Percentiles rank a stretch among this genome's conserved stretches.
phyloP scores from a whole-genome alignment of 2,888 invertebrate genomes.

The Drosophila histrio region DNA sequence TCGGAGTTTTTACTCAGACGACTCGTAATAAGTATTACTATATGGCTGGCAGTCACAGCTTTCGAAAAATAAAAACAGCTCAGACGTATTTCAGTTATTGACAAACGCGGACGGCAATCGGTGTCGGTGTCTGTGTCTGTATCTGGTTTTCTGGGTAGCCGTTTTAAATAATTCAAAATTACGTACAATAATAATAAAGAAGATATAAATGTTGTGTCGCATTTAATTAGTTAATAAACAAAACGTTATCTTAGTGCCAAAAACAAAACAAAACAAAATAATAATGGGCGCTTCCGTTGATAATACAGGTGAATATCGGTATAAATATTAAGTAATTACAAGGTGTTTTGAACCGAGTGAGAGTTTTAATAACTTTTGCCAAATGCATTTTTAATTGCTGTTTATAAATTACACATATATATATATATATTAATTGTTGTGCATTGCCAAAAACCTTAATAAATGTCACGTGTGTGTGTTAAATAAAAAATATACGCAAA shows the following conservation, averaged over 20 bases:
- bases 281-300: slow-evolving; percentile 38
- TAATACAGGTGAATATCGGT: slow-evolving; percentile 54
- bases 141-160: slow-evolving; percentile 5
- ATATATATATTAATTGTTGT: slow-evolving; percentile 13
- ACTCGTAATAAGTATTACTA: neutral
- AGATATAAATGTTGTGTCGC: neutral
- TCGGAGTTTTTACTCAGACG: neutral
- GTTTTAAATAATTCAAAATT: slow-evolving; percentile 5
- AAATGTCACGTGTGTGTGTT: slow-evolving; percentile 6
- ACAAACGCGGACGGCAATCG: slow-evolving; percentile 48
- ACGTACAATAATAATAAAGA: neutral
- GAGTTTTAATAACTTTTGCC: neutral
- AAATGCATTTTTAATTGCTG: slow-evolving; percentile 12
- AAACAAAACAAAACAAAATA: neutral
- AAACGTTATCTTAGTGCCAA: neutral
- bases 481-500: neutral
- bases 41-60: slow-evolving; percentile 26
- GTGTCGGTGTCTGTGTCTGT: neutral
- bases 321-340: slow-evolving; percentile 10
- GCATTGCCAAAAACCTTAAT: neutral
- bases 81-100: slow-evolving; percentile 68
- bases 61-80: slow-evolving; percentile 30
- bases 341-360: slow-evolving; percentile 6
- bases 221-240: slow-evolving; percentile 3
- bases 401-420: slow-evolving; percentile 11